These are phyloP conservation scores for Hydrotaea cyrtoneurina DNA, from an alignment of 2,888 invertebrate genomes.

Conservation along the genomic window DNA sequence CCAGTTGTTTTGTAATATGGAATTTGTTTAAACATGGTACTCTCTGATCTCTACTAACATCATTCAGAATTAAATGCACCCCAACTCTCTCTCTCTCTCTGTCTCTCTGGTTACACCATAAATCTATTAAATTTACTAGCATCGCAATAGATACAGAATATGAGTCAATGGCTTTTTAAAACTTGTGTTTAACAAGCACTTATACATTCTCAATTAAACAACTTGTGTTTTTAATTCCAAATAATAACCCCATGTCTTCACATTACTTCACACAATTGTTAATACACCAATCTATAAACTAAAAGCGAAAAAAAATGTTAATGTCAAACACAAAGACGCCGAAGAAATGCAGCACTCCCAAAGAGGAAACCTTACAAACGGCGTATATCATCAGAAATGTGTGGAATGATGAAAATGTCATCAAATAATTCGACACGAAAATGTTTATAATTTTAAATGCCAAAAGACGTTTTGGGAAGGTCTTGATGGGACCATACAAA, in stretches of 20 bases:
- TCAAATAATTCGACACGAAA: conserved; percentile 27
- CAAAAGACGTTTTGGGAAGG: conserved; percentile 35
- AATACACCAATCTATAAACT: background rate
- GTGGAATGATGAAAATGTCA: background rate
- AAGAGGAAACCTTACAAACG: background rate
- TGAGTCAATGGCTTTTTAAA: too few relatives aligned
- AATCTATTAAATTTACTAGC: too few relatives aligned
- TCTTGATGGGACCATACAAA: background rate
- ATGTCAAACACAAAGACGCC: background rate
- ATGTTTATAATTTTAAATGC: conserved; percentile 55
- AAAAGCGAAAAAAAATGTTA: conserved; percentile 5
- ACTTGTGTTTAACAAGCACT: too few relatives aligned
- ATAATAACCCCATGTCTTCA: background rate
- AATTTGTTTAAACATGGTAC: too few relatives aligned
- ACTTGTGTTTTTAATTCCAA: background rate
- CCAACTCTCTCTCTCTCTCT: too few relatives aligned
- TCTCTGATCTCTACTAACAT: too few relatives aligned
- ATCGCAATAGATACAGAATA: too few relatives aligned
- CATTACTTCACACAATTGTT: background rate
- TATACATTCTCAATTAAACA: background rate
- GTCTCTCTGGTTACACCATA: too few relatives aligned
- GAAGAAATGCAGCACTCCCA: background rate
- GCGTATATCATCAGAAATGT: background rate
- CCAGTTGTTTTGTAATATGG: too few relatives aligned
- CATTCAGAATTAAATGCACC: too few relatives aligned